Percentiles rank a stretch among this genome's conserved stretches.
These are phyloP conservation scores for Cerastoderma edule DNA, from an alignment of 2,888 invertebrate species.

Conservation along the genomic window DNA sequence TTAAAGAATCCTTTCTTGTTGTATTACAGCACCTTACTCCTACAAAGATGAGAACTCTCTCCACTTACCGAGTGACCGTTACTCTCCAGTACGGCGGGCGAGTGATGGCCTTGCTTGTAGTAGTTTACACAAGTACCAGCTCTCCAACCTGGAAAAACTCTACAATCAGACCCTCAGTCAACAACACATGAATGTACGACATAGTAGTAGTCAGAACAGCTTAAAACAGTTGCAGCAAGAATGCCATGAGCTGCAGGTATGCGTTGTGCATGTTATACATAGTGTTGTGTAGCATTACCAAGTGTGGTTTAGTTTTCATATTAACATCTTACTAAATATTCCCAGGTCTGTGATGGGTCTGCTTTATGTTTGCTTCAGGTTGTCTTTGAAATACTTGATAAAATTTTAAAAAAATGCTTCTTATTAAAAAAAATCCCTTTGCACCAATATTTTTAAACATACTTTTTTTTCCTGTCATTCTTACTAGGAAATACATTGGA, in stretches of 20 bases:
- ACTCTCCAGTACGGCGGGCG: conserved; percentile 95
- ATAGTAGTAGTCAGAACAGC: conserved; percentile 79
- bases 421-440: too few relatives aligned
- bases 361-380: too few relatives aligned
- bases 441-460: too few relatives aligned
- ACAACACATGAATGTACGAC: conserved; percentile 75
- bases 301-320: too few relatives aligned
- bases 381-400: too few relatives aligned
- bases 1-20: neutral
- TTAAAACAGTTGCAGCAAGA: conserved; percentile 89
- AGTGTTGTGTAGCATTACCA: too few relatives aligned
- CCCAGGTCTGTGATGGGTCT: too few relatives aligned
- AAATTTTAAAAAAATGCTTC: too few relatives aligned
- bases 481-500: too few relatives aligned
- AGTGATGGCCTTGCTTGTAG: conserved; percentile 88
- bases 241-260: conserved; percentile 90
- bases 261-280: too few relatives aligned
- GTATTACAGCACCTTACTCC: conserved; percentile 85
- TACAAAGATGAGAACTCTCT: conserved; percentile 86
- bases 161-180: conserved; percentile 86
- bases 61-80: conserved; percentile 88
- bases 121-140: conserved; percentile 78
- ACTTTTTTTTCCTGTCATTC: too few relatives aligned
- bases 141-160: conserved; percentile 83
- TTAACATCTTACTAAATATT: too few relatives aligned